A percentile compares a stretch with the other conserved stretches of the same genome.
Conservation (phyloP, 2,113 vertebrate genomes). For the Poicephalus meyeri region DNA sequence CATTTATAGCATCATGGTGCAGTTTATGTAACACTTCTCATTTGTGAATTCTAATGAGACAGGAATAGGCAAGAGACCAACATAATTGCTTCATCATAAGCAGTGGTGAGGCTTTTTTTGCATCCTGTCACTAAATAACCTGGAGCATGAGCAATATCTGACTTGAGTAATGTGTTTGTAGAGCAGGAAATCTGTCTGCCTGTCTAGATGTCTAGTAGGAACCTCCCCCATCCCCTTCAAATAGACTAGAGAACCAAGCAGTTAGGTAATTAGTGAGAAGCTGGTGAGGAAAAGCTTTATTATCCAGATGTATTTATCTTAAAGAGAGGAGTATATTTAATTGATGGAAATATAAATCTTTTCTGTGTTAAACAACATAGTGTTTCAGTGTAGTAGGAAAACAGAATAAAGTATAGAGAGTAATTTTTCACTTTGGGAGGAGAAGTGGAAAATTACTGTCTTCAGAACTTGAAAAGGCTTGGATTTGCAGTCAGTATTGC, state of each 20-base stretch:
- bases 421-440: background rate
- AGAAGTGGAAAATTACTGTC: background rate
- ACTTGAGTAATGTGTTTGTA: background rate
- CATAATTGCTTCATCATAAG: background rate
- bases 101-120: background rate
- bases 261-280: background rate
- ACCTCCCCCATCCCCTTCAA: background rate
- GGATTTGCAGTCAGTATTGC: background rate
- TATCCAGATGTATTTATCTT: background rate
- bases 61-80: background rate
- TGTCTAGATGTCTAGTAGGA: background rate
- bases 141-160: background rate
- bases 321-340: background rate
- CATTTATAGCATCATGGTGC: accelerated
- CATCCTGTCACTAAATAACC: background rate
- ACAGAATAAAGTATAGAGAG: background rate
- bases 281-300: background rate
- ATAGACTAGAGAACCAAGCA: background rate
- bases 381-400: background rate
- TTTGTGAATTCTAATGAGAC: background rate
- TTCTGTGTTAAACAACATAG: background rate
- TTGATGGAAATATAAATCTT: background rate
- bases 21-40: background rate
- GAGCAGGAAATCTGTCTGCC: background rate
- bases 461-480: background rate